A percentile compares a stretch with the other conserved stretches of the same genome.
These are phyloP conservation scores for Hybos culiciformis DNA, from an alignment of 2,888 invertebrate genomes.

Conservation along the genomic window DNA sequence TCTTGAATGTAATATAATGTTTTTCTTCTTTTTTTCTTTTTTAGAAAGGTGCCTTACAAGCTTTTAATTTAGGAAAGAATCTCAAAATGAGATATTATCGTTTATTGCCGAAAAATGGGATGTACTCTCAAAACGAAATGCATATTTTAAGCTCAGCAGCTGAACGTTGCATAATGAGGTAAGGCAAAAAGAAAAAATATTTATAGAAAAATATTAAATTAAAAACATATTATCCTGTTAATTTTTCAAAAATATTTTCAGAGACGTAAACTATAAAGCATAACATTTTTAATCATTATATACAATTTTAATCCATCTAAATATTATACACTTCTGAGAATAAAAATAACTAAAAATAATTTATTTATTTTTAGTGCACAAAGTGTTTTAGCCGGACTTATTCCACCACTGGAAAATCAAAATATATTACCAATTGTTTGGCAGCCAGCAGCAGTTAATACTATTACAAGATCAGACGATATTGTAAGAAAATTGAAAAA, in stretches of 20 bases:
- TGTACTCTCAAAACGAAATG: conserved; percentile 46
- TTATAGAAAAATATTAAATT: no score
- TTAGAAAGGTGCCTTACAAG: conserved; percentile 61
- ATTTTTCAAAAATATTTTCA: no score
- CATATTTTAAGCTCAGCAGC: conserved; percentile 60
- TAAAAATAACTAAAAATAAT: no score
- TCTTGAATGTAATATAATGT: not conserved
- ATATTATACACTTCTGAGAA: no score
- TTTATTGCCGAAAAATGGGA: conserved; percentile 44
- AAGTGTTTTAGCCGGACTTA: conserved; percentile 54
- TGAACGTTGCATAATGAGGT: conserved; percentile 74
- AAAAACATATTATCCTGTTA: no score
- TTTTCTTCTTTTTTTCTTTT: conserved; percentile 16
- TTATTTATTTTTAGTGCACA: conserved; percentile 86
- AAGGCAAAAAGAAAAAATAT: conserved; percentile 62
- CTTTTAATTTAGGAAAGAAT: conserved; percentile 59
- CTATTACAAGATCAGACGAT: conserved; percentile 53
- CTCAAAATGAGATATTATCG: conserved; percentile 55
- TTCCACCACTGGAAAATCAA: conserved; percentile 33
- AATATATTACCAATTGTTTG: conserved; percentile 43
- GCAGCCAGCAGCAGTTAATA: conserved; percentile 81
- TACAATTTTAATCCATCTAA: no score
- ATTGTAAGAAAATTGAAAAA: conserved; percentile 41
- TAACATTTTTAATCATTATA: no score
- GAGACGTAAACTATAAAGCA: no score